Conservation (phyloP, 2,888 invertebrate species). For the Andrena trimmerana region DNA sequence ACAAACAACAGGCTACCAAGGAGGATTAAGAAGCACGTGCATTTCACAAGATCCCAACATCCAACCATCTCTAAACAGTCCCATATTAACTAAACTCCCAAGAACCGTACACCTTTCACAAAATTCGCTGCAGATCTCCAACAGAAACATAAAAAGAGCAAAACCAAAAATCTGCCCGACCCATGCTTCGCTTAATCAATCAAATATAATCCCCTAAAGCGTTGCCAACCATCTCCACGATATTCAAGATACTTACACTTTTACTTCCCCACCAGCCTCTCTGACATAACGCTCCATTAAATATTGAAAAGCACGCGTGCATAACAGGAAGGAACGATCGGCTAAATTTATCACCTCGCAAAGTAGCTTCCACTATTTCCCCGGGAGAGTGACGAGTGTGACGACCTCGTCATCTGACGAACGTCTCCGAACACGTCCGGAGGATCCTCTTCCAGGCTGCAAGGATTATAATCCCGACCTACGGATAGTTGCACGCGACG, state of each 20-base stretch:
- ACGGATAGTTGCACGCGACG: conserved; percentile 1
- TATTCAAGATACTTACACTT: conserved; percentile 2
- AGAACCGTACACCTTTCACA: no score
- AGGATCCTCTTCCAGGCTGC: not conserved
- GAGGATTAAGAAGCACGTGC: no score
- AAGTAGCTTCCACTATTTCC: not conserved
- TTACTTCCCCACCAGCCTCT: conserved; percentile 7
- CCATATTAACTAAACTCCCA: no score
- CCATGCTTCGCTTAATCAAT: not conserved
- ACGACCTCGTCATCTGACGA: not conserved
- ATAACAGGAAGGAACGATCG: not conserved
- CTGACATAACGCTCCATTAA: conserved; percentile 22
- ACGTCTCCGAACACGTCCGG: not conserved
- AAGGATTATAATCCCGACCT: conserved; percentile 28
- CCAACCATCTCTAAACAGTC: no score
- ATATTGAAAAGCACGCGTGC: not conserved
- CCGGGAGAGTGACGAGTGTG: not conserved
- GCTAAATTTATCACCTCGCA: not conserved
- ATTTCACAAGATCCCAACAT: no score
- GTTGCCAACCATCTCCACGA: not conserved
- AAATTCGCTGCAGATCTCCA: no score
- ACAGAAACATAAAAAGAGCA: no score
- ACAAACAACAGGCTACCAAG: no score
- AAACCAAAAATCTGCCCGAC: no score
- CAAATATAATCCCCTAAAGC: not conserved